Evolutionary conservation across 1,140 invertebrate genomes (phyloP), one percentile per base, ranked within the genome.

Genomic region (Papilio aristodemus): DNA sequence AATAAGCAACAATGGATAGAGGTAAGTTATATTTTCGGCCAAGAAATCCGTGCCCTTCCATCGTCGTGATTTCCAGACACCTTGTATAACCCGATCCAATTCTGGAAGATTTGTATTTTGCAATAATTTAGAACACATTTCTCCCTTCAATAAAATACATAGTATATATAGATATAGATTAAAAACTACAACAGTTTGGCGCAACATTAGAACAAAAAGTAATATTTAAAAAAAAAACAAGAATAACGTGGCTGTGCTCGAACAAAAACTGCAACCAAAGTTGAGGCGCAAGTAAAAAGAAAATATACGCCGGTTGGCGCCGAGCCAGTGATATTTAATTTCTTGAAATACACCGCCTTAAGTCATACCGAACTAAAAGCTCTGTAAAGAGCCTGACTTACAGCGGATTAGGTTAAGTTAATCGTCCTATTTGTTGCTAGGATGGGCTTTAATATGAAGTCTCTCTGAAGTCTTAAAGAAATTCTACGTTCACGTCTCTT

Each of bases 201-300:
- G 19, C 17, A 25, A 54, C 46, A 22, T 54, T 54, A 22, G 3
- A 54, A 54, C 6, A 32, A 32, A 54, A 54, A 10, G 46, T 25
- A 19, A 54, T 22, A 54, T 54, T 54, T n/a, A n/a, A 54, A 54
- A 54, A 54, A 22, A 19, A 54, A 54, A 54, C 46, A 54, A 54
- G 22, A 54, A 19, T 22, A 50, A 43, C n/a, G 4, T 43, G 41
- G 41, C 41, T 14, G 41, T 14, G 22, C 46, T 22, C 7, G 46
- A 54, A 54, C 46, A 54, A 54, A 54, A 54, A 54, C 19, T 19
- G 19, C 46, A 54, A 19, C 19, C 46, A 19, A 22, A 54, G 19
- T 54, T 46, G n/a, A n/a, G 6, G 6, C 22, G 9, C 11, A 22
- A 22, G 46, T 11, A 22, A 43, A 6, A 7, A 43, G 7, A 54